Conservation (phyloP, 2,797 vertebrate genomes). For the Philypnodon macrostomus region DNA sequence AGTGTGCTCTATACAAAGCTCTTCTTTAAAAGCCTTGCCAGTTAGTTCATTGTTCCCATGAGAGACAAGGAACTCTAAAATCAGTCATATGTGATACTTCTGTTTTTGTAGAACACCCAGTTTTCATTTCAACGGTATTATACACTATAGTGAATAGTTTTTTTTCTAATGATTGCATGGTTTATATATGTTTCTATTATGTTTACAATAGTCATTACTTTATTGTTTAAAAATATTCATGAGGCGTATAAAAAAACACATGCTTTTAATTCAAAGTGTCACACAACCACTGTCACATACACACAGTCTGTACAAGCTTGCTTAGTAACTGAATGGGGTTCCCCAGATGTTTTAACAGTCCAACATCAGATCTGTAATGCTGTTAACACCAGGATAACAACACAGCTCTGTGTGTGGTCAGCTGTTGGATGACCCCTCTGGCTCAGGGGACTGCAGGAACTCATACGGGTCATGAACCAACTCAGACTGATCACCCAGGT, state of each 20-base stretch:
- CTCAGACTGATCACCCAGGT: conserved; percentile 90
- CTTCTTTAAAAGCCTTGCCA: background rate
- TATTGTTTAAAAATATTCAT: too few relatives aligned
- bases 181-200: too few relatives aligned
- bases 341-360: conserved; percentile 26
- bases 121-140: background rate
- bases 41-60: background rate
- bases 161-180: too few relatives aligned
- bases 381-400: conserved; percentile 29
- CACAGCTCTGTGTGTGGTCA: conserved; percentile 57
- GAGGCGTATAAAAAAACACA: conserved; percentile 40
- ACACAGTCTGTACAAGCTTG: conserved; percentile 68
- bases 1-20: background rate
- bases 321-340: conserved; percentile 37
- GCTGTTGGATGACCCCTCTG: conserved; percentile 73
- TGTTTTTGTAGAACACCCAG: conserved; percentile 28
- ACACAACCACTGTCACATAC: conserved; percentile 38
- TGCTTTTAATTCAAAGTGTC: conserved; percentile 65
- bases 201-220: too few relatives aligned
- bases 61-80: conserved; percentile 11
- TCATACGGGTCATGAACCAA: conserved; percentile 94
- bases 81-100: conserved; percentile 14
- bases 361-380: background rate
- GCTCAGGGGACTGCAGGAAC: conserved; percentile 94
- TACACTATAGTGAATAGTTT: background rate